Percentiles rank a stretch among this genome's conserved stretches.
Evolutionary conservation across 2,888 invertebrate genomes (phyloP).

Genomic region (Globia sparganii): DNA sequence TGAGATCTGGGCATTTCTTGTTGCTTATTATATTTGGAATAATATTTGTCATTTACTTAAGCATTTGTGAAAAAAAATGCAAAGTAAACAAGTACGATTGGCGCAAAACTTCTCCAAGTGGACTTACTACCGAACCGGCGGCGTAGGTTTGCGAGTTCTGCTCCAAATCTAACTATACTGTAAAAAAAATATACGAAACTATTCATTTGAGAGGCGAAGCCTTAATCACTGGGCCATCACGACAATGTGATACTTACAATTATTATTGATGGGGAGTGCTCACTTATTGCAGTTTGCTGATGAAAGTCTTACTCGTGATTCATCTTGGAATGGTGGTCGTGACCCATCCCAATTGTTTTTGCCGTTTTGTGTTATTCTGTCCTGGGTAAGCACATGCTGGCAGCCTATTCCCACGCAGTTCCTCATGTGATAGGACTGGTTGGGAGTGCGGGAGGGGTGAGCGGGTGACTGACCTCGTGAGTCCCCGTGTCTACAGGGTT

Average conservation of each 20-base stretch:
- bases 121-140: background rate
- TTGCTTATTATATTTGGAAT: background rate
- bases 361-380: slow-evolving; percentile 71
- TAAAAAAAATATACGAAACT: background rate
- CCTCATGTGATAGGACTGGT: slow-evolving; percentile 89
- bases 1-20: background rate
- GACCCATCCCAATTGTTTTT: slow-evolving; percentile 66
- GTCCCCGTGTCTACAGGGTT: slow-evolving; percentile 89
- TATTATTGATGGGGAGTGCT: background rate
- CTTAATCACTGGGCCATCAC: background rate
- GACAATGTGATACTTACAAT: slow-evolving; percentile 1
- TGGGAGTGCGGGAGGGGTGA: slow-evolving; percentile 85
- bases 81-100: background rate
- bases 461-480: slow-evolving; percentile 89
- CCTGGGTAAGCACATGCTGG: slow-evolving; percentile 76
- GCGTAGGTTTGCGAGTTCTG: too few relatives aligned
- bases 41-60: background rate
- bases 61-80: background rate
- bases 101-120: slow-evolving; percentile 7
- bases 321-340: slow-evolving; percentile 46
- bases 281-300: slow-evolving; percentile 25
- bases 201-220: background rate
- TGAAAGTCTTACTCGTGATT: slow-evolving; percentile 48
- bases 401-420: slow-evolving; percentile 89
- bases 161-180: background rate